A percentile compares a stretch with the other conserved stretches of the same genome.
Conservation (phyloP, 2,113 vertebrate genomes). For the Carettochelys insculpta region DNA sequence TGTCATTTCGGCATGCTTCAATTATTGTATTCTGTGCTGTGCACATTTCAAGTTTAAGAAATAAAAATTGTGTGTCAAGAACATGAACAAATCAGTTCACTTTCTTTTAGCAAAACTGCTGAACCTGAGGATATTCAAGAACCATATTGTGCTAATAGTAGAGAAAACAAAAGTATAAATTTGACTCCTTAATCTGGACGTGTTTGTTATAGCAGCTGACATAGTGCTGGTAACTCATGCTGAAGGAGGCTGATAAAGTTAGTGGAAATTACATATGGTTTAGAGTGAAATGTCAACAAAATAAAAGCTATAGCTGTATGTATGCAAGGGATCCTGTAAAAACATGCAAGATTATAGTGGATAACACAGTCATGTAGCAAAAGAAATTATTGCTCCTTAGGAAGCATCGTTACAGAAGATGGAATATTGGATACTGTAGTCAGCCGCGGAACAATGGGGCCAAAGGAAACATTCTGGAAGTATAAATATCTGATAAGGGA, state of each 20-base stretch:
- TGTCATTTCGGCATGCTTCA: not conserved
- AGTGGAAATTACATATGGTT: not conserved
- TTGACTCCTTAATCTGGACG: not conserved
- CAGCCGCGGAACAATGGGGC: not conserved
- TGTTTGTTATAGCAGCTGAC: not conserved
- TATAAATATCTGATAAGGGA: not conserved
- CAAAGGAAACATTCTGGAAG: not conserved
- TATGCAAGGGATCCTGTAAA: not conserved
- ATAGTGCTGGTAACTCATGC: not conserved
- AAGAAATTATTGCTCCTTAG: not conserved
- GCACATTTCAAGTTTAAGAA: not conserved
- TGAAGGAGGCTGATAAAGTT: not conserved
- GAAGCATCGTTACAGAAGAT: not conserved
- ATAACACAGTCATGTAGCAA: not conserved
- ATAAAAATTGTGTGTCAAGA: too few species aligned
- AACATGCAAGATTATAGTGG: not conserved
- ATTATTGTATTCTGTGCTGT: not conserved
- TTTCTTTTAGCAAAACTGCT: accelerated
- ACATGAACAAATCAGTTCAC: not conserved
- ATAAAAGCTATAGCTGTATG: not conserved
- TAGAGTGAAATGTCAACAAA: not conserved
- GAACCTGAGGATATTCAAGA: not conserved
- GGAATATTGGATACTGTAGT: not conserved
- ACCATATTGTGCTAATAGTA: not conserved
- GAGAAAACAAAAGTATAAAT: not conserved